Conservation (phyloP, 1,140 invertebrate species). For the Drosophila lini region DNA sequence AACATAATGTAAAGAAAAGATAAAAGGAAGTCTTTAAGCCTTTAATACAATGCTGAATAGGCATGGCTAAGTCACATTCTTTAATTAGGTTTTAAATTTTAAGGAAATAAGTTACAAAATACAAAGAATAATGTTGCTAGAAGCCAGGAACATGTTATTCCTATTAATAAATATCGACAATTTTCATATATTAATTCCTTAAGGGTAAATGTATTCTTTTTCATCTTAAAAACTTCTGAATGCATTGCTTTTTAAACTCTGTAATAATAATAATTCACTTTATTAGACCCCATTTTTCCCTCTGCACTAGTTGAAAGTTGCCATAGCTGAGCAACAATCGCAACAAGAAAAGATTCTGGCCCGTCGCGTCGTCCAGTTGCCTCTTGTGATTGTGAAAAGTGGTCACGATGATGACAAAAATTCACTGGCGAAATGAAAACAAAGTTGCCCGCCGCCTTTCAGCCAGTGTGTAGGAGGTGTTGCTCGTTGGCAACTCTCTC, state of each 20-base stretch:
- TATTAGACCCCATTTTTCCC: background rate
- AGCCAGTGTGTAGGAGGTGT: constrained; percentile 32
- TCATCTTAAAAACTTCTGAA: background rate
- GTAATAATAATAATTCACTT: background rate
- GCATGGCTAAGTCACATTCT: too few relatives aligned
- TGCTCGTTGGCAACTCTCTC: constrained; percentile 32
- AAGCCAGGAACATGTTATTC: background rate
- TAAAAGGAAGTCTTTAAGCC: background rate
- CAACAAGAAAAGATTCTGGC: constrained; percentile 61
- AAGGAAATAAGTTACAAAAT: background rate
- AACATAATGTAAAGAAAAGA: background rate
- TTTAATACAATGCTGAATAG: background rate
- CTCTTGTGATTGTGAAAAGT: constrained; percentile 75
- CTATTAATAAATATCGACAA: background rate
- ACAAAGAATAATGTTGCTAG: background rate
- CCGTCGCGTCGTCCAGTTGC: constrained; percentile 24
- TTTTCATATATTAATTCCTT: background rate
- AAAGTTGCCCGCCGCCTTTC: constrained; percentile 56
- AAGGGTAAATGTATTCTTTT: background rate
- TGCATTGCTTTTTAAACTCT: background rate
- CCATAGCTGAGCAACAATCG: constrained; percentile 58
- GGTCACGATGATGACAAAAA: constrained; percentile 77
- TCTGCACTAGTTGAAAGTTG: constrained; percentile 35
- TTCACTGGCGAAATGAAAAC: constrained; percentile 80
- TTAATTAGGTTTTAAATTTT: background rate